These are phyloP conservation scores for Cosmia pyralina DNA, from an alignment of 2,888 invertebrate genomes.

Conservation along the genomic window DNA sequence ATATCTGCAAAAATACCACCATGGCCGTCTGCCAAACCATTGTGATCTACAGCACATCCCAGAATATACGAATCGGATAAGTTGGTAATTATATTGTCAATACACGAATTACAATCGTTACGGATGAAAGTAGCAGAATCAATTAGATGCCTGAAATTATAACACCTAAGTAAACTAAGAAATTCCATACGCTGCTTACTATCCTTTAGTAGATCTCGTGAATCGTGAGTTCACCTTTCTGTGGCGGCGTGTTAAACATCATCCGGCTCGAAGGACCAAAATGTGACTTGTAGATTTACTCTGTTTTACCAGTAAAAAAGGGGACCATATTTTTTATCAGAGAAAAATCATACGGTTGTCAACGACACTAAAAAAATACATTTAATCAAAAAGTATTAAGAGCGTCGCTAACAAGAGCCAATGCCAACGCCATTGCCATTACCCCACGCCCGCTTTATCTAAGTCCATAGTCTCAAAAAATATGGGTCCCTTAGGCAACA, in stretches of 20 bases:
- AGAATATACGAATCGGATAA: no score
- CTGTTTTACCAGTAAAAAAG: not conserved
- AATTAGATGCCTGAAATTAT: no score
- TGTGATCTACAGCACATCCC: no score
- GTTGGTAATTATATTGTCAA: no score
- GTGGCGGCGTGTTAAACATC: not conserved
- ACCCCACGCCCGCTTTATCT: not conserved
- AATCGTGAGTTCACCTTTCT: not conserved
- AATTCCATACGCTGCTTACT: no score
- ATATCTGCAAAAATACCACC: no score
- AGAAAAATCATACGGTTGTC: not conserved
- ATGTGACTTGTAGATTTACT: not conserved
- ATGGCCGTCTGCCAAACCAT: no score
- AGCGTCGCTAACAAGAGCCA: not conserved
- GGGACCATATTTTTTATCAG: not conserved
- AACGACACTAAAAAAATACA: not conserved
- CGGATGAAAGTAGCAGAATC: no score
- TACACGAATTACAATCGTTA: no score
- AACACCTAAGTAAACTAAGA: no score
- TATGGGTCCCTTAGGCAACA: not conserved
- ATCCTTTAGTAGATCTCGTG: no score
- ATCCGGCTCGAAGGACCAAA: constrained; percentile 8
- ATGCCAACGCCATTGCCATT: not conserved
- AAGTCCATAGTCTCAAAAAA: not conserved
- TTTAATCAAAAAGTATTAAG: not conserved